Evolutionary conservation across 2,113 vertebrate species (phyloP).

Genomic region (Upupa epops): DNA sequence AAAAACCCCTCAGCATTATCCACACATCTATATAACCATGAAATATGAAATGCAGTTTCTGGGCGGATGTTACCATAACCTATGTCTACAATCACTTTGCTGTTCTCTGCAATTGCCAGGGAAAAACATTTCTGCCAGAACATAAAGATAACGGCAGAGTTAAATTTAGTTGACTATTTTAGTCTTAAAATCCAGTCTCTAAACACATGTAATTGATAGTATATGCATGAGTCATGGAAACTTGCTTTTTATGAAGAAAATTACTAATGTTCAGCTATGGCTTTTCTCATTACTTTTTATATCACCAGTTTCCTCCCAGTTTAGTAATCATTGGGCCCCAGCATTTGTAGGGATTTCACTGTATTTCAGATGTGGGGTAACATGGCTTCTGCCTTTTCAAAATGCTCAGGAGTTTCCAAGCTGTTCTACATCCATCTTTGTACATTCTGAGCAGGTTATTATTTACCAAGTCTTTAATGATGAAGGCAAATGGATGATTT

Average conservation of each 20-base stretch:
- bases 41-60: background rate
- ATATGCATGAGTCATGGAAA: slow-evolving; percentile 48
- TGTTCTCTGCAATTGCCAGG: background rate
- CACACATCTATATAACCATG: background rate
- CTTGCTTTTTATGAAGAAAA: slow-evolving; percentile 51
- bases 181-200: slow-evolving; percentile 37
- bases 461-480: background rate
- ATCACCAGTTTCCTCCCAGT: slow-evolving; percentile 10
- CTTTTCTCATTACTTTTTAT: slow-evolving; percentile 40
- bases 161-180: slow-evolving; percentile 59
- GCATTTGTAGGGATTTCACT: background rate
- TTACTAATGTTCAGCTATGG: slow-evolving; percentile 30
- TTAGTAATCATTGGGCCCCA: slow-evolving; percentile 1
- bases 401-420: background rate
- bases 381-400: background rate
- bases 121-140: slow-evolving; percentile 1
- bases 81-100: background rate
- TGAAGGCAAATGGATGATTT: background rate
- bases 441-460: background rate
- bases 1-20: background rate
- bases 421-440: background rate
- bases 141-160: background rate
- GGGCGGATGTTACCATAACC: background rate
- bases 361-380: background rate
- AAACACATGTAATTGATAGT: slow-evolving; percentile 32